These are phyloP conservation scores for Carcinoscorpius rotundicauda DNA, from an alignment of 1,140 invertebrate species.

Conservation along the genomic window DNA sequence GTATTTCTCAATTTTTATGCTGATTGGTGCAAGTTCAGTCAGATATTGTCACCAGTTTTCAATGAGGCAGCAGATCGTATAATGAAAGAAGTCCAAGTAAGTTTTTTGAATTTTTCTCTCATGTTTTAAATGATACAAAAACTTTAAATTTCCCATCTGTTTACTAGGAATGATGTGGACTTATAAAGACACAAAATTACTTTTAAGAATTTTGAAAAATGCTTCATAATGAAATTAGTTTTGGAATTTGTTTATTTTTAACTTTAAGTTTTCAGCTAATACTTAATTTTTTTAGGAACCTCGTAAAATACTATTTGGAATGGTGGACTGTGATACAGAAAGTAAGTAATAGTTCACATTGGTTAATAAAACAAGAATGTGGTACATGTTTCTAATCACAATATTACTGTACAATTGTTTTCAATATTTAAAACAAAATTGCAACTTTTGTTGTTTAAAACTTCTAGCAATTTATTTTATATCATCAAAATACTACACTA, in stretches of 20 bases:
- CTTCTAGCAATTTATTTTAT: conserved; percentile 8
- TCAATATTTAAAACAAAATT: not conserved
- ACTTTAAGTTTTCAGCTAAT: no score
- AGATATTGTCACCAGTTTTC: conserved; percentile 89
- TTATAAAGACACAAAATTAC: no score
- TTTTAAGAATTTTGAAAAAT: no score
- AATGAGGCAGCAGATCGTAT: conserved; percentile 89
- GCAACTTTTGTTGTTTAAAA: not conserved
- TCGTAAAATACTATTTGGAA: conserved; percentile 81
- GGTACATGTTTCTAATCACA: not conserved
- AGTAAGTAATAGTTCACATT: conserved; percentile 40
- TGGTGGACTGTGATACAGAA: conserved; percentile 93
- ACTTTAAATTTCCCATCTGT: no score
- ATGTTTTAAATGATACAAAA: no score
- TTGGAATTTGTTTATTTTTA: no score
- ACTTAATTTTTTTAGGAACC: conserved; percentile 33
- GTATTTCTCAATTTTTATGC: conserved; percentile 28
- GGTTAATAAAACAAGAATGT: conserved; percentile 5
- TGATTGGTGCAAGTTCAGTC: conserved; percentile 56
- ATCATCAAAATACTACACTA: conserved; percentile 9
- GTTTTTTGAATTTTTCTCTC: conserved; percentile 7
- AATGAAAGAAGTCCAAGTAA: conserved; percentile 55
- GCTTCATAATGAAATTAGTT: no score
- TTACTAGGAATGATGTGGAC: no score
- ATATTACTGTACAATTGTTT: not conserved